These are phyloP conservation scores for Xyrichtys novacula DNA, from an alignment of 2,797 vertebrate genomes.

Conservation along the genomic window DNA sequence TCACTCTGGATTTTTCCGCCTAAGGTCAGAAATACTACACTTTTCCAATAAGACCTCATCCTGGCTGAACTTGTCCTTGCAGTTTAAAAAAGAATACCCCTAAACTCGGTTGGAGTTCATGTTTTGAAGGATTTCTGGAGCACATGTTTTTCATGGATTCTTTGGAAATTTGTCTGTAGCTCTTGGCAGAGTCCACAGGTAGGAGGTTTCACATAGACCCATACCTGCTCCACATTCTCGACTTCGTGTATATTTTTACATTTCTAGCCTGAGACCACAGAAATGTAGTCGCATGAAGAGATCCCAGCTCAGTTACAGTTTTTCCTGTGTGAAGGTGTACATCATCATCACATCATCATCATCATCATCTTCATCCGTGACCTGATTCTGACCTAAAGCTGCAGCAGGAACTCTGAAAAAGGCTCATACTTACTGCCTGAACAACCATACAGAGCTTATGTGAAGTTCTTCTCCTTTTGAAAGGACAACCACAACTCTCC, in stretches of 20 bases:
- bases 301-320: too few relatives aligned
- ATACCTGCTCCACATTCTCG: constrained; percentile 50
- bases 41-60: not conserved
- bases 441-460: too few relatives aligned
- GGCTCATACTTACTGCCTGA: too few relatives aligned
- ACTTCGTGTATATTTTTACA: constrained; percentile 30
- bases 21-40: not conserved
- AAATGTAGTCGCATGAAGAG: too few relatives aligned
- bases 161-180: constrained; percentile 30
- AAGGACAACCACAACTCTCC: too few relatives aligned
- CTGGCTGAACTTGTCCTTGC: not conserved
- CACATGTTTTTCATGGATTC: constrained; percentile 18
- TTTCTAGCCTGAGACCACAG: not conserved
- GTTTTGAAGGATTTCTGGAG: constrained; percentile 4
- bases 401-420: too few relatives aligned
- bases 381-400: too few relatives aligned
- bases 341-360: too few relatives aligned
- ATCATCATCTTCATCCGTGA: too few relatives aligned
- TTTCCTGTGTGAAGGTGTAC: too few relatives aligned
- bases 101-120: constrained; percentile 1
- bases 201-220: constrained; percentile 7
- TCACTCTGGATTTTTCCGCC: too few relatives aligned
- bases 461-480: too few relatives aligned
- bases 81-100: not conserved
- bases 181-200: constrained; percentile 46